Conservation (phyloP, 2,113 vertebrate species). For the Salminus brasiliensis region DNA sequence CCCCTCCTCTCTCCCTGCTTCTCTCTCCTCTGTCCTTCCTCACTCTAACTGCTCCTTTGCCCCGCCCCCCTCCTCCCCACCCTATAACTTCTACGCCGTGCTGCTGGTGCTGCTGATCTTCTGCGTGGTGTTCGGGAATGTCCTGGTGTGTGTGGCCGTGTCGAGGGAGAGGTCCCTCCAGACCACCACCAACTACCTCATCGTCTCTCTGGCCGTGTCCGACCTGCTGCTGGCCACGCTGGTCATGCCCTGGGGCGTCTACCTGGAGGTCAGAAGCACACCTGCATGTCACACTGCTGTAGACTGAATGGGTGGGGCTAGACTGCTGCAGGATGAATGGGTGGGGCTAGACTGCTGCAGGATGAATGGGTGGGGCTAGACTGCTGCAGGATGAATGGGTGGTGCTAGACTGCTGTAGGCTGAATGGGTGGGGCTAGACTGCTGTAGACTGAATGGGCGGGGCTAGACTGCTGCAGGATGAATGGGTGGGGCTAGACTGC, state of each 20-base stretch:
- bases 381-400: too few species aligned
- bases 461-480: too few species aligned
- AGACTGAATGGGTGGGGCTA: too few species aligned
- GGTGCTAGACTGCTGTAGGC: too few species aligned
- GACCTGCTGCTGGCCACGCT: constrained; percentile 78
- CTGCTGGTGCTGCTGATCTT: constrained; percentile 78
- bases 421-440: too few species aligned
- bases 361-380: background rate
- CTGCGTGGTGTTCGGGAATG: constrained; percentile 80
- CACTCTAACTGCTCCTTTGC: constrained; percentile 66
- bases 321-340: too few species aligned
- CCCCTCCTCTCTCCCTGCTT: constrained; percentile 44
- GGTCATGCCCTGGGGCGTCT: constrained; percentile 82
- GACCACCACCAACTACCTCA: constrained; percentile 83
- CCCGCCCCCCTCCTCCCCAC: constrained; percentile 56
- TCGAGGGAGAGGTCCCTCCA: constrained; percentile 76
- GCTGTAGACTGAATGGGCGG: too few species aligned
- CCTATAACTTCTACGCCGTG: constrained; percentile 78
- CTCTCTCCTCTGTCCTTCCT: constrained; percentile 17
- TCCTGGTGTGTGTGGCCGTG: constrained; percentile 78
- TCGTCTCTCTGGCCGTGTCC: constrained; percentile 78
- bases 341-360: too few species aligned
- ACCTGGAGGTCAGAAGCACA: constrained; percentile 71
- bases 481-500: too few species aligned
- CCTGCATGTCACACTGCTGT: background rate